Conservation (phyloP, 2,797 vertebrate genomes). For the Chrysocyon brachyurus region DNA sequence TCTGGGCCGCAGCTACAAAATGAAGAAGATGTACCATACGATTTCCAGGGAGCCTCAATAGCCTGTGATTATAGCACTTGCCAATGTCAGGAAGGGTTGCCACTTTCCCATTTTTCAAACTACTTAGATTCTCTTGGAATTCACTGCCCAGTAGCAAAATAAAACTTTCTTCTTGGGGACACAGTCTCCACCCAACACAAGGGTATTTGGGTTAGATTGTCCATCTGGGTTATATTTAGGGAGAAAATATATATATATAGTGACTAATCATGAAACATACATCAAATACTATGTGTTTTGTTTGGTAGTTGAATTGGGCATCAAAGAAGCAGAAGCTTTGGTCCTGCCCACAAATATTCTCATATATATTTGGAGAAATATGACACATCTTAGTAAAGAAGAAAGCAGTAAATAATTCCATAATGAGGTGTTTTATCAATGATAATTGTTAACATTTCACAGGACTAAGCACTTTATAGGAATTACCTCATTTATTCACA, state of each 20-base stretch:
- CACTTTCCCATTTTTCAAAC: background rate
- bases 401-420: background rate
- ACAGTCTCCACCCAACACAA: background rate
- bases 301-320: background rate
- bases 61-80: background rate
- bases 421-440: background rate
- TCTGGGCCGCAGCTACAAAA: background rate
- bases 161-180: background rate
- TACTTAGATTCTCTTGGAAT: background rate
- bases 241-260: background rate
- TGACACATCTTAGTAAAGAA: background rate
- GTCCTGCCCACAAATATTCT: background rate
- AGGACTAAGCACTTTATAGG: background rate
- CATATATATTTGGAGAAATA: background rate
- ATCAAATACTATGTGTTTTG: background rate
- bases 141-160: background rate
- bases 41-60: background rate
- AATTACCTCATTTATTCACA: background rate
- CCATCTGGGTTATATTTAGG: background rate
- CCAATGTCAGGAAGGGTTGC: background rate
- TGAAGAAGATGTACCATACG: background rate
- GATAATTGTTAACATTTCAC: conserved; percentile 3
- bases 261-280: background rate
- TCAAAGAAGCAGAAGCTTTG: background rate
- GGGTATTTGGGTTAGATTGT: background rate